phyloP scores from a whole-genome alignment of 2,113 vertebrate species.

The Lasiurus cinereus region DNA sequence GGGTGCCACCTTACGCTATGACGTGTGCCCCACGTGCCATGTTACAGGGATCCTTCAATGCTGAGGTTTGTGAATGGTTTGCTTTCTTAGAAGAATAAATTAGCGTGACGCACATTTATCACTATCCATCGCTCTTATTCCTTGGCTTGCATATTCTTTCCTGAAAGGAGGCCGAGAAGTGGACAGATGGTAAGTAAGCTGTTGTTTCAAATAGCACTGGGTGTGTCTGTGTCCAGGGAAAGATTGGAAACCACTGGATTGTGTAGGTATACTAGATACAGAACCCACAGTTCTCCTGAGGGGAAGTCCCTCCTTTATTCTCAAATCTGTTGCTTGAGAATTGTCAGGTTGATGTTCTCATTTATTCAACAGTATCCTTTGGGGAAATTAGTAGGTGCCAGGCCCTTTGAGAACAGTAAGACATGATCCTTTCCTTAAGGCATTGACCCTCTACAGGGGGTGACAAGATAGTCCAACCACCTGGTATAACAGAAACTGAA shows the following conservation, averaged over 20 bases:
- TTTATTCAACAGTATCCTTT: background rate
- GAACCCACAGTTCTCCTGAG: background rate
- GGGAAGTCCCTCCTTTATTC: background rate
- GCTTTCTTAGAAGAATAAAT: background rate
- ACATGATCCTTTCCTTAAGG: background rate
- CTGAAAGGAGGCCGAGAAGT: background rate
- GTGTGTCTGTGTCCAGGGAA: background rate
- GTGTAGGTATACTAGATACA: accelerated
- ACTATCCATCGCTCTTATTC: background rate
- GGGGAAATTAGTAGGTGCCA: background rate
- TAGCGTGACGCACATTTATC: background rate
- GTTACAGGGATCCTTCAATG: background rate
- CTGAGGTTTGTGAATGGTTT: background rate
- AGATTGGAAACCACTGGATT: background rate
- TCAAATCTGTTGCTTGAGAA: background rate
- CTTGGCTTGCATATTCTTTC: background rate
- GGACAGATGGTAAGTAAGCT: background rate
- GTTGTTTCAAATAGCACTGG: background rate
- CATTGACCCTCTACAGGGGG: background rate
- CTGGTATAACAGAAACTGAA: background rate
- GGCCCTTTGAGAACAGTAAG: background rate
- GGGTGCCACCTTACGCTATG: accelerated
- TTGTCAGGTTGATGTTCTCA: background rate
- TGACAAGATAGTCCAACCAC: background rate
- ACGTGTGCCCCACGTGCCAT: background rate